Evolutionary conservation across 1,140 invertebrate genomes (phyloP), one percentile per base, ranked within the genome.

Genomic region (Pantala flavescens): DNA sequence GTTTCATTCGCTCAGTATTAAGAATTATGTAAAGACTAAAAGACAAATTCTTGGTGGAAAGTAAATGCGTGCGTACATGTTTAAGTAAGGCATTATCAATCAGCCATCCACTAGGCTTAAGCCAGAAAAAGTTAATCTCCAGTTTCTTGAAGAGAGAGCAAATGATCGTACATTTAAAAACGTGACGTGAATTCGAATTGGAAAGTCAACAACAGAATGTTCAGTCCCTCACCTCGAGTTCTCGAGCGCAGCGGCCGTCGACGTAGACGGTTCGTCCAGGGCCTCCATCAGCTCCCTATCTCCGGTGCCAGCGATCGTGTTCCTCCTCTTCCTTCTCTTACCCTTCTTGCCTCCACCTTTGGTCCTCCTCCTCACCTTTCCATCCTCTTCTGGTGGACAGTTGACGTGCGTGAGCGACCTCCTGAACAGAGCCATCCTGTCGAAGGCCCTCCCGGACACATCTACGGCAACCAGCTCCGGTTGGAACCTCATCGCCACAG

Each of bases 261-360:
- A 63, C 5, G 49, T 63, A 5, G 49, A 63, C 49, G 49, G 49
- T 21, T 21, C 49, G 16, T 63, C 77, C 23, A 76, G 23, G 7
- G 74, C 76, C 14, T 91, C 89, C 83, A 89, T 87, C 83, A 94
- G 90, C 85, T 94, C 92, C 84, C 92, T 93, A 79, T 92, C 89
- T 86, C 93, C 91, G 77, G 91, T 93, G 78, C 93, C 93, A 77
- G 93, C 93, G 80, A 95, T 93, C 78, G 93, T 95, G 82, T 95
- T 95, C 82, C 93, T 86, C 86, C 93, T 88, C 84, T 93, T 93
- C 77, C 91, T 85, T 75, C 90, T 88, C 83, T 91, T 90, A 76
- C 91, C 85, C 86, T 87, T 72, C 77, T 79, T 70, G 78, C 80
- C 23, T 76, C 77, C 63, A 79, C 81, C 24, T 76, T 77, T 24